Evolutionary conservation across 2,113 vertebrate species (phyloP).

Genomic region (Tragelaphus strepsiceros): DNA sequence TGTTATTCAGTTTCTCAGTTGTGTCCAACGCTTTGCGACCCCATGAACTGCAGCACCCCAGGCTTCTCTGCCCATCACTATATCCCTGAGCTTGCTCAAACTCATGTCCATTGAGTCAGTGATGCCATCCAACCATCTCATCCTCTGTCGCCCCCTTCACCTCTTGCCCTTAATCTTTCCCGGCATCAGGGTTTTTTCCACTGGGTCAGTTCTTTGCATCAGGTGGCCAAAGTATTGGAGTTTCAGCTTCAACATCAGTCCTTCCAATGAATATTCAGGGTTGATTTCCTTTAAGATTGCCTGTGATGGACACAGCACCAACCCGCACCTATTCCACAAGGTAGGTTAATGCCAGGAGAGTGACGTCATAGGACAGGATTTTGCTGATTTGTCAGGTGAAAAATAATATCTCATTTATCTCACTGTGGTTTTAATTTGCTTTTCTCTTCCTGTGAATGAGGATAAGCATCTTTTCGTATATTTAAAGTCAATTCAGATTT

Average conservation of each 20-base stretch:
- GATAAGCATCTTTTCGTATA: not conserved
- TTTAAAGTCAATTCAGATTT: not conserved
- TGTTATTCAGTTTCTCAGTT: not conserved
- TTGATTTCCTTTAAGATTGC: not conserved
- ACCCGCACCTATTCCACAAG: rapidly evolving
- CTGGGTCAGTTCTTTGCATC: not conserved
- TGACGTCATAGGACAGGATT: not conserved
- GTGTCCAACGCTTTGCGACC: not conserved
- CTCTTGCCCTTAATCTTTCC: not conserved
- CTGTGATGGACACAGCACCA: rapidly evolving
- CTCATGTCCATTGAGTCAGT: not conserved
- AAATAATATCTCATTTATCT: not conserved
- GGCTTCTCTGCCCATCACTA: not conserved
- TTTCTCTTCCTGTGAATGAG: not conserved
- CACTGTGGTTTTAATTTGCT: not conserved
- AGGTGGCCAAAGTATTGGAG: not conserved
- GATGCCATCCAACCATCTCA: not conserved
- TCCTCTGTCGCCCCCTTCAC: not conserved
- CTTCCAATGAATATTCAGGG: not conserved
- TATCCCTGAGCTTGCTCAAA: not conserved
- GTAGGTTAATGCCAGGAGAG: not conserved
- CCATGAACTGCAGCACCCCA: not conserved
- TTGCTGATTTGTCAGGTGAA: not conserved
- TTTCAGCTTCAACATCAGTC: not conserved
- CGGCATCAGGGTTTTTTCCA: not conserved